Conservation (phyloP, 1,140 invertebrate species). For the Aplysia californica region DNA sequence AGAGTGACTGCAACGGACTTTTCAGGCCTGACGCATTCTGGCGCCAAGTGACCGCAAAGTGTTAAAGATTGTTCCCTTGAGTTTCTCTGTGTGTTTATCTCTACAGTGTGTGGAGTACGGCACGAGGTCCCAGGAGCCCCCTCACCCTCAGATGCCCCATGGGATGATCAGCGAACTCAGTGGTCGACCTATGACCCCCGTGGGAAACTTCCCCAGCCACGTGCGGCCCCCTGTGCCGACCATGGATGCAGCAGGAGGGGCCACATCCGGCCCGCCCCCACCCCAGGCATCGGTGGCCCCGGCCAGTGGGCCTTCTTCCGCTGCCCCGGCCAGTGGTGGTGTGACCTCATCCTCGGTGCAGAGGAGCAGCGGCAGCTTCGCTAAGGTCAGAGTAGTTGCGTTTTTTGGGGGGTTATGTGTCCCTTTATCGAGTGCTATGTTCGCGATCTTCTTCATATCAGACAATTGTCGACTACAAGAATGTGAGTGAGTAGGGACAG, state of each 20-base stretch:
- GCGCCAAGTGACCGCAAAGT: too few species aligned
- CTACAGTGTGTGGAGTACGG: constrained; percentile 90
- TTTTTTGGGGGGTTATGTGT: too few species aligned
- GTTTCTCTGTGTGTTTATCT: too few species aligned
- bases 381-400: constrained; percentile 44
- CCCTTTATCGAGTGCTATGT: too few species aligned
- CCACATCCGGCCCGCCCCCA: constrained; percentile 11
- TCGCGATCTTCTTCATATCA: too few species aligned
- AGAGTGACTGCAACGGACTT: too few species aligned
- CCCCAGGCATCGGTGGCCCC: constrained; percentile 29
- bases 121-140: constrained; percentile 85
- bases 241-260: neutral
- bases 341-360: constrained; percentile 17
- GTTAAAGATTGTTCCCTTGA: too few species aligned
- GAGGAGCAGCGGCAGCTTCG: constrained; percentile 26
- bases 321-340: constrained; percentile 69
- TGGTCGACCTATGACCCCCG: constrained; percentile 20
- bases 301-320: constrained; percentile 20
- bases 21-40: too few species aligned
- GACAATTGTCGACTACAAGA: too few species aligned
- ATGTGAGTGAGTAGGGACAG: too few species aligned
- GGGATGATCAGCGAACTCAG: constrained; percentile 11
- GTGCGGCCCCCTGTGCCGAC: neutral
- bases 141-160: constrained; percentile 70
- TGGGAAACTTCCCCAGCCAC: neutral